A percentile compares a stretch with the other conserved stretches of the same genome.
These are phyloP conservation scores for Pipistrellus kuhlii DNA, from an alignment of 2,797 vertebrate genomes.

Conservation along the genomic window DNA sequence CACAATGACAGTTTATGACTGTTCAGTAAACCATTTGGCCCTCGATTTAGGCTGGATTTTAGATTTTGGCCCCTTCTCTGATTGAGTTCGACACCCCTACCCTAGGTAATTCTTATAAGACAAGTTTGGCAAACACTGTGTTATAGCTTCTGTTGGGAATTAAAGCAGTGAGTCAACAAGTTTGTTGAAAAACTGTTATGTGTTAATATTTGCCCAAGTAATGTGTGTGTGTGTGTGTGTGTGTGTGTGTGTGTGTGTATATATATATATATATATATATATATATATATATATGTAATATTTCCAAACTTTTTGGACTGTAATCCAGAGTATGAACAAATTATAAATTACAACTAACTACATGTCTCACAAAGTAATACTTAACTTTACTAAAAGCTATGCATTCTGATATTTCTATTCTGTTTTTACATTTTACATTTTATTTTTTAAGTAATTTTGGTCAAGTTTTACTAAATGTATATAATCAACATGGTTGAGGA, in stretches of 20 bases:
- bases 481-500: neutral
- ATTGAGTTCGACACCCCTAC: too few species aligned
- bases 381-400: conserved; percentile 18
- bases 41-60: too few species aligned
- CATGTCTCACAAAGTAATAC: conserved; percentile 18
- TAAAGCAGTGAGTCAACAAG: neutral
- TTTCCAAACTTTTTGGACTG: neutral
- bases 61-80: too few species aligned
- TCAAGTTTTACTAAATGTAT: conserved; percentile 18
- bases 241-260: too few species aligned
- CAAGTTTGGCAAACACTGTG: neutral
- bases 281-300: neutral
- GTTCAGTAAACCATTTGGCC: too few species aligned
- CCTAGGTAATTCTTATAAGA: neutral
- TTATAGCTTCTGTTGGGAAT: neutral
- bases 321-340: neutral
- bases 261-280: too few species aligned
- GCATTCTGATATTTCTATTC: neutral
- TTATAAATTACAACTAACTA: neutral
- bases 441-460: neutral
- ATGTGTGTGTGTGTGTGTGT: neutral
- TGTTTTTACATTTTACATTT: neutral
- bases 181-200: neutral
- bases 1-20: too few species aligned
- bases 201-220: neutral